Conservation (phyloP, 2,113 vertebrate species). For the Sus scrofa region DNA sequence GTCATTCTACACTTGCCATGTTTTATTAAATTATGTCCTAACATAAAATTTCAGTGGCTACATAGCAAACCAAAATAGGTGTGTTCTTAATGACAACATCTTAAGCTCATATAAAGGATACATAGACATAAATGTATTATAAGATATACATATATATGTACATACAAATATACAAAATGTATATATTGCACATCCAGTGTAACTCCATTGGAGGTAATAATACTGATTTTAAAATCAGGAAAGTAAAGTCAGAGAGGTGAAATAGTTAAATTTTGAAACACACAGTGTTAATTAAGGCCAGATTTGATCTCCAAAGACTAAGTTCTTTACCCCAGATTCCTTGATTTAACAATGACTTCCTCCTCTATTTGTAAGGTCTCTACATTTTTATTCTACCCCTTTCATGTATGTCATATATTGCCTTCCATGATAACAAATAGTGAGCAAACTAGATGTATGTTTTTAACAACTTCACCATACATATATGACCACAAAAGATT, state of each 20-base stretch:
- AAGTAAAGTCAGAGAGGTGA: not conserved
- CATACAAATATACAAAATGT: not conserved
- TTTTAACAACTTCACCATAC: not conserved
- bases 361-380: not conserved
- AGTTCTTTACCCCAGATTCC: not conserved
- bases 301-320: not conserved
- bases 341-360: not conserved
- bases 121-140: not conserved
- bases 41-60: not conserved
- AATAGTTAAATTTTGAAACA: not conserved
- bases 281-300: not conserved
- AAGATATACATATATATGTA: no score
- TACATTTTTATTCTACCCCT: not conserved
- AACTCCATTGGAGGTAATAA: not conserved
- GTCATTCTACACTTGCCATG: not conserved
- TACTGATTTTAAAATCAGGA: not conserved
- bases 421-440: not conserved
- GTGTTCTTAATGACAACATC: not conserved
- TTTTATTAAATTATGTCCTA: not conserved
- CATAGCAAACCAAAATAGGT: not conserved
- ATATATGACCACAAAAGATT: not conserved
- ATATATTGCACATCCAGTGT: not conserved
- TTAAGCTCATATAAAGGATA: not conserved
- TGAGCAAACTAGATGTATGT: not conserved
- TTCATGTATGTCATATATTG: not conserved